A percentile compares a stretch with the other conserved stretches of the same genome.
These are phyloP conservation scores for Vombatus ursinus DNA, from an alignment of 2,113 vertebrate genomes.

Conservation along the genomic window DNA sequence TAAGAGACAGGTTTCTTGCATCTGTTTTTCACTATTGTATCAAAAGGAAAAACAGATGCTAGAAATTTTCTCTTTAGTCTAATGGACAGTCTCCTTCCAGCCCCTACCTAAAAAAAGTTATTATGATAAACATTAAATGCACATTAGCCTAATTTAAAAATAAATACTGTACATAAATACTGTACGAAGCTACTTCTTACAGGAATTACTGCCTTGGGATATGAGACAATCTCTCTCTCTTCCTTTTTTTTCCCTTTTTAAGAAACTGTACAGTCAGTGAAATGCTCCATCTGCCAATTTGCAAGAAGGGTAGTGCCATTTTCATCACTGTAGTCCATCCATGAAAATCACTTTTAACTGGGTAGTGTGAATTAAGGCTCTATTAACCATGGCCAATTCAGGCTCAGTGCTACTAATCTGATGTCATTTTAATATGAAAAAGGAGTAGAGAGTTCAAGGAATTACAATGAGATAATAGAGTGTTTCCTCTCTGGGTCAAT, in stretches of 20 bases:
- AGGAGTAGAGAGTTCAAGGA: not conserved
- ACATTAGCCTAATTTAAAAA: slow-evolving; percentile 75
- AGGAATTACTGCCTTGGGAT: slow-evolving; percentile 67
- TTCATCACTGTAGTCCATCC: not conserved
- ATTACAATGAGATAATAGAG: not conserved
- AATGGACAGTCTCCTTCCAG: slow-evolving; percentile 49
- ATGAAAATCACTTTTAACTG: not conserved
- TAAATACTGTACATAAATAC: slow-evolving; percentile 51
- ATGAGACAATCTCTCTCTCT: slow-evolving; percentile 13
- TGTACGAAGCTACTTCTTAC: slow-evolving; percentile 70
- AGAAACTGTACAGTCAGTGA: not conserved
- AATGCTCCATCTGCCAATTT: not conserved
- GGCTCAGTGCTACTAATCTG: not conserved
- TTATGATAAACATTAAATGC: slow-evolving; percentile 75
- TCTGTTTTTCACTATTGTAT: not conserved
- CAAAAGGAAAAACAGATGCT: slow-evolving; percentile 7
- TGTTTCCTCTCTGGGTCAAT: not conserved
- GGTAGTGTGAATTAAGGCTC: not conserved
- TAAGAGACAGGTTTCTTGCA: not conserved
- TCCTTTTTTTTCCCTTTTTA: not conserved
- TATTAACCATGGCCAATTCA: not conserved
- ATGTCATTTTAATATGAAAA: not conserved
- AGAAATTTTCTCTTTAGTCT: slow-evolving; percentile 26
- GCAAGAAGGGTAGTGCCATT: not conserved
- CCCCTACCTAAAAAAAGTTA: slow-evolving; percentile 33